These are phyloP conservation scores for Oppia nitens DNA, from an alignment of 1,140 invertebrate species.

Conservation along the genomic window DNA sequence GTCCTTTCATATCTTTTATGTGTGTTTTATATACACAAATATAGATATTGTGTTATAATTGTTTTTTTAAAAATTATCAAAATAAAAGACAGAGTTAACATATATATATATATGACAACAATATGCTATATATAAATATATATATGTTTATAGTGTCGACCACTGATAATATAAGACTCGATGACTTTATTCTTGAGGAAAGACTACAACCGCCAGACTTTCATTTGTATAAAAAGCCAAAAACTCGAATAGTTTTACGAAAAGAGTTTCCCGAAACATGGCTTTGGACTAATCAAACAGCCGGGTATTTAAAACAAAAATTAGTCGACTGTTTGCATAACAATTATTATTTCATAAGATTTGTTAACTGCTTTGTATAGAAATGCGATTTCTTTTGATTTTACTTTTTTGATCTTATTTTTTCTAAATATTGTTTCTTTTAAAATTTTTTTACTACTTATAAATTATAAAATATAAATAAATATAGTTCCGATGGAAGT, in stretches of 20 bases:
- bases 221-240: neutral
- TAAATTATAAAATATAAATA: conserved; percentile 9
- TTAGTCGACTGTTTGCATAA: neutral
- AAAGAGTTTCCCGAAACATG: conserved; percentile 33
- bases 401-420: neutral
- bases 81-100: too few species aligned
- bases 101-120: too few species aligned
- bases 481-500: conserved; percentile 35
- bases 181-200: conserved; percentile 10
- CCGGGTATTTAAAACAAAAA: conserved; percentile 22
- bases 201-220: conserved; percentile 7
- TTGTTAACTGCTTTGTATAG: neutral
- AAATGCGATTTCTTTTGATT: neutral
- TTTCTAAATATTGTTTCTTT: neutral
- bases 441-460: neutral
- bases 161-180: conserved; percentile 1
- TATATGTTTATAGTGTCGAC: neutral
- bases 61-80: too few species aligned
- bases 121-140: neutral
- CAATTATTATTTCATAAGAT: neutral
- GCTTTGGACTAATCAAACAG: conserved; percentile 27
- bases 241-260: conserved; percentile 20
- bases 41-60: too few species aligned
- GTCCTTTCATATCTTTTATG: neutral
- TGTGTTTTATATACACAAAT: too few species aligned